A percentile compares a stretch with the other conserved stretches of the same genome.
Conservation (phyloP, 2,113 vertebrate species). For the Colius striatus region DNA sequence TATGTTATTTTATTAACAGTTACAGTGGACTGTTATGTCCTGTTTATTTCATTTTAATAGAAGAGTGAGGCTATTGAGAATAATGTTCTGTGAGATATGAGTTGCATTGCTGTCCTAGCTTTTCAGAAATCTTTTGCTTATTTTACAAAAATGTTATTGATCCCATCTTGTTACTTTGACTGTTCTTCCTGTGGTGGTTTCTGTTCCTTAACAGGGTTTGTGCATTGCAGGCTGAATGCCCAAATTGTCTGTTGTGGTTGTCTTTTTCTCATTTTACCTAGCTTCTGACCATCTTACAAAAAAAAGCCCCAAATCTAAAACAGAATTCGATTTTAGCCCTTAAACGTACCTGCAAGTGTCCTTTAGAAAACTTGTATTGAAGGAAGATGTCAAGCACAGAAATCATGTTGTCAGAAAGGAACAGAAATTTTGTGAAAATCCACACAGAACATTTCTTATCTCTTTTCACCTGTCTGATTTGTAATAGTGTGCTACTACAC, state of each 20-base stretch:
- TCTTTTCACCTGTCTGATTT: fast-evolving
- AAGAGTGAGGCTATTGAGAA: background rate
- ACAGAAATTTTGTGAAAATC: background rate
- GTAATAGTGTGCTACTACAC: background rate
- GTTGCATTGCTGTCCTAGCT: background rate
- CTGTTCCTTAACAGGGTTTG: background rate
- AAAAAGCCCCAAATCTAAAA: background rate
- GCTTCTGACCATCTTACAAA: background rate
- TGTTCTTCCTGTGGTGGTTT: background rate
- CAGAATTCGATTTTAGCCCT: background rate
- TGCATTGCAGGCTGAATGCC: background rate
- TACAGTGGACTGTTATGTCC: background rate
- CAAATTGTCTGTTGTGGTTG: background rate
- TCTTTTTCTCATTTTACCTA: background rate
- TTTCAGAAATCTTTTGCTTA: background rate
- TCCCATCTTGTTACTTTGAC: background rate
- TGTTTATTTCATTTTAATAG: background rate
- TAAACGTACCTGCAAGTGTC: background rate
- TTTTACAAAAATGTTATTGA: background rate
- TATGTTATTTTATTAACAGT: background rate
- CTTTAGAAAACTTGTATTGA: background rate
- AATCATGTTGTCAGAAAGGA: background rate
- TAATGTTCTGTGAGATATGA: background rate
- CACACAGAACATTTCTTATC: background rate
- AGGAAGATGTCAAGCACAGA: background rate